A percentile compares a stretch with the other conserved stretches of the same genome.
Conservation (phyloP, 2,113 vertebrate species). For the Acinonyx jubatus region DNA sequence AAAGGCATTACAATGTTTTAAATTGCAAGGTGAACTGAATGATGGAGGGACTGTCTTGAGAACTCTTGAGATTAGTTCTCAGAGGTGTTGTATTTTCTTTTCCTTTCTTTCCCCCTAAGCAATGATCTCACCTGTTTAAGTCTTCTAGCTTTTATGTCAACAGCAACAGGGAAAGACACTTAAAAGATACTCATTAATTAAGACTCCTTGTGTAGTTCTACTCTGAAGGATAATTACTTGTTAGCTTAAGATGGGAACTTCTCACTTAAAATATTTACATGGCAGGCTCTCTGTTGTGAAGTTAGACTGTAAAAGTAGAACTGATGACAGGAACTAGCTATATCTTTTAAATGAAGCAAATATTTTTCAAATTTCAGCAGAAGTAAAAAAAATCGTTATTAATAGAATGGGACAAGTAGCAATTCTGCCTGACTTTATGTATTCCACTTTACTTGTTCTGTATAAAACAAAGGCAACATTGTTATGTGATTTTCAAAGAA, state of each 20-base stretch:
- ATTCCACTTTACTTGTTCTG: conserved; percentile 4
- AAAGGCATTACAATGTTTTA: neutral
- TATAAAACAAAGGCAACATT: neutral
- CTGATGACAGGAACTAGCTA: neutral
- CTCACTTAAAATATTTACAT: conserved; percentile 48
- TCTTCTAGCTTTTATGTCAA: neutral
- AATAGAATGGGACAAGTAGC: neutral
- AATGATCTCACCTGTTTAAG: conserved; percentile 15
- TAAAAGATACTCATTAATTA: conserved; percentile 26
- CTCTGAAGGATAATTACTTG: conserved; percentile 4
- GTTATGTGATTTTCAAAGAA: neutral
- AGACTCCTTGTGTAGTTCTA: neutral
- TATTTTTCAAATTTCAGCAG: conserved; percentile 20
- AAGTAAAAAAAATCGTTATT: conserved; percentile 5
- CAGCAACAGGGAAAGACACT: neutral
- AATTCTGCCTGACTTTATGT: neutral
- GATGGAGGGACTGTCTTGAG: neutral
- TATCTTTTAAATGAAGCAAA: conserved; percentile 32
- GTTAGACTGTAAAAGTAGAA: conserved; percentile 32
- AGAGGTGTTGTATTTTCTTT: conserved; percentile 14
- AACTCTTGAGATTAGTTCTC: conserved; percentile 16
- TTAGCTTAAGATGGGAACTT: conserved; percentile 19
- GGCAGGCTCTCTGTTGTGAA: conserved; percentile 12
- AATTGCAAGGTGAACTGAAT: conserved; percentile 32
- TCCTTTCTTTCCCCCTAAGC: neutral